phyloP scores from a whole-genome alignment of 2,113 vertebrate species.

The Panthera leo region DNA sequence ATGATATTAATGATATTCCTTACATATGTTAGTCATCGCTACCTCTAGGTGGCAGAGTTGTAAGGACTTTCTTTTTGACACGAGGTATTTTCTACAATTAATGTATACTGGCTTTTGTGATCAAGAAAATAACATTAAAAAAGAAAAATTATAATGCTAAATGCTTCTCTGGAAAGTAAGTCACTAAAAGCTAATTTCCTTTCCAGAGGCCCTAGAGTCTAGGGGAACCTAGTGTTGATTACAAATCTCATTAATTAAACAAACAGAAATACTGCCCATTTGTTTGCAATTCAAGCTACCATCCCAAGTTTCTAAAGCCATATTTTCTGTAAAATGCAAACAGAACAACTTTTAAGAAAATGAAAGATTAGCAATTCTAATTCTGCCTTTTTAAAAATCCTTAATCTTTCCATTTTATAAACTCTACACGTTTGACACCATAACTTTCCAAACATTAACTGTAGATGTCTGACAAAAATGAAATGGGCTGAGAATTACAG shows the following conservation, averaged over 20 bases:
- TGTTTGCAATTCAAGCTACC: neutral
- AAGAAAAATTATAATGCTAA: neutral
- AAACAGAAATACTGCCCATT: neutral
- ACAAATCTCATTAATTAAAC: neutral
- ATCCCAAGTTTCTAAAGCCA: neutral
- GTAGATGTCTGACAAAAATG: neutral
- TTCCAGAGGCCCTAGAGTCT: neutral
- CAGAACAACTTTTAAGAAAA: conserved; percentile 5
- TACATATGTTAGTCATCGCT: neutral
- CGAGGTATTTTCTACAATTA: neutral
- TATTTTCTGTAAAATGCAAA: neutral
- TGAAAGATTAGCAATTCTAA: neutral
- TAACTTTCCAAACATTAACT: neutral
- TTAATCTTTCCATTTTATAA: neutral
- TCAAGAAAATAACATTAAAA: conserved; percentile 16
- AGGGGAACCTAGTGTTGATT: neutral
- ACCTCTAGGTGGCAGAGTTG: neutral
- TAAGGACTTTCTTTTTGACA: neutral
- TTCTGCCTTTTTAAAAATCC: neutral
- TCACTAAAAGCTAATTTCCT: neutral
- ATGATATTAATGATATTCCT: neutral
- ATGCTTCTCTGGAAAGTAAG: neutral
- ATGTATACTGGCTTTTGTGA: neutral
- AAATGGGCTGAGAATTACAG: neutral
- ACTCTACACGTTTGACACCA: neutral